Evolutionary conservation across 2,888 invertebrate genomes (phyloP).

Genomic region (Pandemis heparana): DNA sequence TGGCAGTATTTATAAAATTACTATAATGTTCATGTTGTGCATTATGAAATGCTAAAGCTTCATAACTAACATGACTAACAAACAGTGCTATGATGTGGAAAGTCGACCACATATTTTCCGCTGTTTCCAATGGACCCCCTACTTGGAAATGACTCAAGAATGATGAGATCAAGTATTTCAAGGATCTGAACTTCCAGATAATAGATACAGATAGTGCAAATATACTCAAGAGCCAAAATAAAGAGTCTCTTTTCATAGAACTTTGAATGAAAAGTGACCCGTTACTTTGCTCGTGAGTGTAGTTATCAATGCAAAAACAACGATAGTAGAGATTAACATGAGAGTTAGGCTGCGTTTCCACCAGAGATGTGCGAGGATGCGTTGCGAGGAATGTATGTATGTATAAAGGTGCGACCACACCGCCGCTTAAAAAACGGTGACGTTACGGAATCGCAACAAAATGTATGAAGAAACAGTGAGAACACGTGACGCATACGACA

Average conservation of each 20-base stretch:
- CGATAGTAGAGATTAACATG: background rate
- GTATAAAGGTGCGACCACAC: no score
- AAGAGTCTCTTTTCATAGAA: no score
- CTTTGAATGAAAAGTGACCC: no score
- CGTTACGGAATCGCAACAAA: no score
- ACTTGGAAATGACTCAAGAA: background rate
- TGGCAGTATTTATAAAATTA: conserved; percentile 38
- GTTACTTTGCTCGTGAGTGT: no score
- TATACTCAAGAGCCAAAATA: no score
- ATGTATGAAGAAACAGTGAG: no score
- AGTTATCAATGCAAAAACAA: conserved; percentile 3
- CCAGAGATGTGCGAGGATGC: no score
- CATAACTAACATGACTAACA: background rate
- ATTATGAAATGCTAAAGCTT: background rate
- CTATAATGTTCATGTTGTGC: background rate
- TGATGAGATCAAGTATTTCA: background rate
- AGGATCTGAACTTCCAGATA: background rate
- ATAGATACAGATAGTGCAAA: background rate
- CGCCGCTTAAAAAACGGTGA: no score
- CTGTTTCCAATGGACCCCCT: background rate
- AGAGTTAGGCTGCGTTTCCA: no score
- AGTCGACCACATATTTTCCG: background rate
- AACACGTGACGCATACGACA: no score
- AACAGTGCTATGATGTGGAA: background rate
- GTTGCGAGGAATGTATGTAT: no score